phyloP scores from a whole-genome alignment of 2,888 invertebrate species.

The Palloptera scutellata region DNA sequence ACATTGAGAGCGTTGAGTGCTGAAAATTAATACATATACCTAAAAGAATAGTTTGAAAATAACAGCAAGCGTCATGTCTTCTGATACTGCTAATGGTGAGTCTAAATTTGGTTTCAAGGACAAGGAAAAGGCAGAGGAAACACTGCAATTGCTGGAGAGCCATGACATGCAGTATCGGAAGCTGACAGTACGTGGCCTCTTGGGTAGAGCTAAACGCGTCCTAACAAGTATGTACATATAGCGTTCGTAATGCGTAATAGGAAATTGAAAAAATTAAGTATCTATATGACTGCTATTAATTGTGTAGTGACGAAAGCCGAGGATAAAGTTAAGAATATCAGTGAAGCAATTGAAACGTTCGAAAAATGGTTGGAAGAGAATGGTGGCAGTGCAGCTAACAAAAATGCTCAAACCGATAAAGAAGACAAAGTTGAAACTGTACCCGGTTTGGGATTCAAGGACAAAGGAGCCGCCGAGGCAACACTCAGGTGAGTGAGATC shows the following conservation, averaged over 20 bases:
- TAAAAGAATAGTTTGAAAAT: constrained; percentile 9
- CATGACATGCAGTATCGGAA: constrained; percentile 74
- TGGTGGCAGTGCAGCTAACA: constrained; percentile 59
- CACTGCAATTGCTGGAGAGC: constrained; percentile 70
- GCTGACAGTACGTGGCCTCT: constrained; percentile 70
- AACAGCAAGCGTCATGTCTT: constrained; percentile 1
- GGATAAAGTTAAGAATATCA: constrained; percentile 74
- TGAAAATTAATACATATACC: constrained; percentile 10
- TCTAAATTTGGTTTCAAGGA: constrained; percentile 77
- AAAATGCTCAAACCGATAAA: constrained; percentile 65
- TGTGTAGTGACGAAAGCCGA: constrained; percentile 74
- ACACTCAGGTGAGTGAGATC: constrained; percentile 67
- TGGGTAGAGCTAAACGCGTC: constrained; percentile 68
- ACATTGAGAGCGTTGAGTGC: constrained; percentile 24
- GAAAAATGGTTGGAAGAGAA: constrained; percentile 72
- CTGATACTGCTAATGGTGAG: constrained; percentile 58
- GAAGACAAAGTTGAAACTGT: constrained; percentile 71
- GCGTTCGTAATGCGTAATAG: too few relatives aligned
- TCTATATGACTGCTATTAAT: background rate
- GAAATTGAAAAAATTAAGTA: background rate
- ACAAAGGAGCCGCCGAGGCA: constrained; percentile 75
- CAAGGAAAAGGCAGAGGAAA: constrained; percentile 74
- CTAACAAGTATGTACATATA: constrained; percentile 62
- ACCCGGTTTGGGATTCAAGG: constrained; percentile 80
- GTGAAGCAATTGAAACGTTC: constrained; percentile 74